Percentiles rank a stretch among this genome's conserved stretches.
Conservation (phyloP, 2,797 vertebrate genomes). For the Phoeniculus purpureus region DNA sequence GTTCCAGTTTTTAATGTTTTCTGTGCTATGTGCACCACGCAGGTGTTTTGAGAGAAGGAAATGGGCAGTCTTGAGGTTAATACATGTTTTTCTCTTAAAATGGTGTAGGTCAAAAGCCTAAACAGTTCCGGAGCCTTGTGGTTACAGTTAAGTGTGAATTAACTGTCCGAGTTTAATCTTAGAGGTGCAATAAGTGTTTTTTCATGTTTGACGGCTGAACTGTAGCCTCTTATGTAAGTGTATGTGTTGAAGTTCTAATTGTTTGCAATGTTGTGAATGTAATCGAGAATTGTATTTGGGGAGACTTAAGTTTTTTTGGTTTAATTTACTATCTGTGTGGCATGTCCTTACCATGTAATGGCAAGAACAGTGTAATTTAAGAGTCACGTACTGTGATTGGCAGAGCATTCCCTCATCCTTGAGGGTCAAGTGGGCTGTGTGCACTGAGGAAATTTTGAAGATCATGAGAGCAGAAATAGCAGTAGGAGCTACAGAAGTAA, state of each 20-base stretch:
- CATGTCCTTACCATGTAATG: rapidly evolving
- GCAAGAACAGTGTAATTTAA: rapidly evolving
- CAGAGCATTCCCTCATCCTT: rapidly evolving
- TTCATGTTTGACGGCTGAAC: neutral
- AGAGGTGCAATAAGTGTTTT: neutral
- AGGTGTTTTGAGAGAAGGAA: neutral
- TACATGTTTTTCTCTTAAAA: neutral
- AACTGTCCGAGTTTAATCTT: neutral
- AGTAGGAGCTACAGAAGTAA: conserved; percentile 6
- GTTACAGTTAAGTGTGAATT: neutral
- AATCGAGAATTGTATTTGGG: neutral
- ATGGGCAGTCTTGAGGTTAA: neutral
- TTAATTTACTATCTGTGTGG: neutral
- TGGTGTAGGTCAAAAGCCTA: neutral
- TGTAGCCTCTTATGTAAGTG: neutral
- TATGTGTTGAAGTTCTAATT: neutral
- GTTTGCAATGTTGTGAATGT: neutral
- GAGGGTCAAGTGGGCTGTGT: neutral
- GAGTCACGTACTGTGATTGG: rapidly evolving
- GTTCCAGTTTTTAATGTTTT: neutral
- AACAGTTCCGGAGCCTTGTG: neutral
- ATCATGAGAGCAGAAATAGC: conserved; percentile 5
- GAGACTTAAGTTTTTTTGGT: neutral
- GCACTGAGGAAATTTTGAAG: neutral
- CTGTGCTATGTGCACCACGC: rapidly evolving